Evolutionary conservation across 2,888 invertebrate genomes (phyloP).

Genomic region (Itoplectis maculator): DNA sequence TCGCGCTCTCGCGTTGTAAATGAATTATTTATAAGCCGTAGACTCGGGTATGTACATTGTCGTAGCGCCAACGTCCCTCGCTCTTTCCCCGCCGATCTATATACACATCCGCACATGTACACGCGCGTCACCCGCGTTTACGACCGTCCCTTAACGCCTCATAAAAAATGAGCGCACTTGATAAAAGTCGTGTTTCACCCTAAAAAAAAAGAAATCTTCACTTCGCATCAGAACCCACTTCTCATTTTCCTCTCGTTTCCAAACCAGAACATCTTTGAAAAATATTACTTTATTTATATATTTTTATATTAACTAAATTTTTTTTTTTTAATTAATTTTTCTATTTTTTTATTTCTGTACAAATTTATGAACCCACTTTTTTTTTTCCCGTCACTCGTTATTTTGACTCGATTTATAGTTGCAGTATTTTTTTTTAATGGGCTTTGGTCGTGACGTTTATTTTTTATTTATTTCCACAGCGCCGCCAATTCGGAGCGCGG

Average conservation of each 20-base stretch:
- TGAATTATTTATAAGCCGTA: slow-evolving; percentile 62
- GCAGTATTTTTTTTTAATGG: background rate
- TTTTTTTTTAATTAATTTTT: background rate
- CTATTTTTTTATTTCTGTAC: background rate
- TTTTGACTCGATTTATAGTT: background rate
- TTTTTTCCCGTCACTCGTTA: background rate
- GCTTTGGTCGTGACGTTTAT: background rate
- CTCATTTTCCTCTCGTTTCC: background rate
- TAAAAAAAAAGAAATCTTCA: slow-evolving; percentile 16
- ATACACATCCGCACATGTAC: background rate
- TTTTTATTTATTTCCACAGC: background rate
- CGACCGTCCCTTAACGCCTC: slow-evolving; percentile 21
- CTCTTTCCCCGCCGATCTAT: background rate
- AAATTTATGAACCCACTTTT: too few species aligned
- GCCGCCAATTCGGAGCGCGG: background rate
- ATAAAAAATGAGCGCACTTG: slow-evolving; percentile 12
- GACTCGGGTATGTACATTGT: slow-evolving; percentile 13
- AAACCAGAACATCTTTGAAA: background rate
- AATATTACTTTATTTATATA: background rate
- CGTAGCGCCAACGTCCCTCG: slow-evolving; percentile 9
- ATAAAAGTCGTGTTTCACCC: slow-evolving; percentile 5
- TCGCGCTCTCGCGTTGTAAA: slow-evolving; percentile 26
- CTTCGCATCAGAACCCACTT: background rate
- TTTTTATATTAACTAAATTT: background rate
- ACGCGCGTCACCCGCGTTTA: background rate